Evolutionary conservation across 2,113 vertebrate genomes (phyloP), one percentile per base, ranked within the genome.

Genomic region (Grus americana): DNA sequence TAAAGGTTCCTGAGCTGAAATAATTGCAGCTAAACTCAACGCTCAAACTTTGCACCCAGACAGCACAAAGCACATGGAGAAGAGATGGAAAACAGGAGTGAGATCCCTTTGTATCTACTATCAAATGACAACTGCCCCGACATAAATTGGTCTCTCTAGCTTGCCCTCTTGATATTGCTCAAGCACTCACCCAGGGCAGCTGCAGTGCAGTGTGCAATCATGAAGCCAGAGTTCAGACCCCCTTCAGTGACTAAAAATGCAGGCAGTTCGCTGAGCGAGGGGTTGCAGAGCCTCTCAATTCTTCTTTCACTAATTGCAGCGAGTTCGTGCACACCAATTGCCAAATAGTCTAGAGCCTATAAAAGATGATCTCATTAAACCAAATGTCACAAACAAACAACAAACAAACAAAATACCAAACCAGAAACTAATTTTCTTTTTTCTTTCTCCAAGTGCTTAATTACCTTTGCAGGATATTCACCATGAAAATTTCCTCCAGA

Each of bases 401-500:
- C 38, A 38, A 38, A 21, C 6, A 30, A 85, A 50, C n/a, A 38
- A 81, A 40, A 22, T 54, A 54, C 52, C 2, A 79, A 62, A 80
- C 6, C 24, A 61, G 68, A 59, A 63, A 54, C 18, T 12, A 42
- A 36, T 62, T 58, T 57, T 63, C n/a, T 54, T 32, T 3, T 15
- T 20, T 8, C 12, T 57, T 54, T 38, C 24, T 79, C 63, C 50
- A 86, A 84, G 94, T 44, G 38, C 79, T 97, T 93, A 29, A 34
- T 86, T 96, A 98, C 98, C 98, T 98, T 98, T 76, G 98, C 99
- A 93, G 99, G 99, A 94, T 99, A 99, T 98, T 99, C 99, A 54
- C 99, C 99, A 40, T 99, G 99, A 96, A 99, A 99, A 96, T 99
- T 99, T 81, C 99, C 99, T 80, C 99, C 99, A 54, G 99, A 99